phyloP scores from a whole-genome alignment of 2,113 vertebrate genomes.

The Prochilodus magdalenae region DNA sequence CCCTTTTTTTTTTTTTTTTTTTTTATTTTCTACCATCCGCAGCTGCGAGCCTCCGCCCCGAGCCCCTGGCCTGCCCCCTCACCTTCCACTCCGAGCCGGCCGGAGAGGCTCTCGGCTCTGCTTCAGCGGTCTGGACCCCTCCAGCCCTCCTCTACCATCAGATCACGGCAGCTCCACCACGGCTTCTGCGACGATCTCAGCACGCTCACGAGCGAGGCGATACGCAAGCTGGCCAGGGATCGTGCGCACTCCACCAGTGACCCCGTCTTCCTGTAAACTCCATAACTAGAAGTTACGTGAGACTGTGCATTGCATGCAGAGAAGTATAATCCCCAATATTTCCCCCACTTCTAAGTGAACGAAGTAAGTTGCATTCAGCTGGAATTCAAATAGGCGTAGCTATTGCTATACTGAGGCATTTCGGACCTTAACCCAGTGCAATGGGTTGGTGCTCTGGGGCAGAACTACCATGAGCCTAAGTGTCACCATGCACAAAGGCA shows the following conservation, averaged over 20 bases:
- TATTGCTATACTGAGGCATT: too few relatives aligned
- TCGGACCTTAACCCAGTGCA: too few relatives aligned
- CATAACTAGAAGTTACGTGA: slow-evolving; percentile 80
- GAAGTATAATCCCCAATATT: too few relatives aligned
- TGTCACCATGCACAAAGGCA: too few relatives aligned
- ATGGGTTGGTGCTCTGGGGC: too few relatives aligned
- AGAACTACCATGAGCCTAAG: too few relatives aligned
- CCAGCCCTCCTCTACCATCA: slow-evolving; percentile 70
- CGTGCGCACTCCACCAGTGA: slow-evolving; percentile 92
- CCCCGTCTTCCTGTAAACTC: slow-evolving; percentile 84
- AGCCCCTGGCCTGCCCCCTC: slow-evolving; percentile 60
- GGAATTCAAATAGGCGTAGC: too few relatives aligned
- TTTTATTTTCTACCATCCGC: too few relatives aligned
- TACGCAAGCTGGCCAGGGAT: slow-evolving; percentile 76
- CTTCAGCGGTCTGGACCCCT: slow-evolving; percentile 80
- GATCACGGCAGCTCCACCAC: slow-evolving; percentile 60
- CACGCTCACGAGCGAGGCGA: slow-evolving; percentile 63
- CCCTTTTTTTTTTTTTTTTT: too few relatives aligned
- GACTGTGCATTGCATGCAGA: not conserved
- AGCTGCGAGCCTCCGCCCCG: not conserved
- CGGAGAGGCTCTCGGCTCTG: slow-evolving; percentile 79
- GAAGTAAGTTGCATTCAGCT: too few relatives aligned
- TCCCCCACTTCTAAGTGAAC: too few relatives aligned
- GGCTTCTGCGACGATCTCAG: slow-evolving; percentile 61
- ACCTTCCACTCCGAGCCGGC: slow-evolving; percentile 67